A percentile compares a stretch with the other conserved stretches of the same genome.
Conservation (phyloP, 2,888 invertebrate genomes). For the Anoplius nigerrimus region DNA sequence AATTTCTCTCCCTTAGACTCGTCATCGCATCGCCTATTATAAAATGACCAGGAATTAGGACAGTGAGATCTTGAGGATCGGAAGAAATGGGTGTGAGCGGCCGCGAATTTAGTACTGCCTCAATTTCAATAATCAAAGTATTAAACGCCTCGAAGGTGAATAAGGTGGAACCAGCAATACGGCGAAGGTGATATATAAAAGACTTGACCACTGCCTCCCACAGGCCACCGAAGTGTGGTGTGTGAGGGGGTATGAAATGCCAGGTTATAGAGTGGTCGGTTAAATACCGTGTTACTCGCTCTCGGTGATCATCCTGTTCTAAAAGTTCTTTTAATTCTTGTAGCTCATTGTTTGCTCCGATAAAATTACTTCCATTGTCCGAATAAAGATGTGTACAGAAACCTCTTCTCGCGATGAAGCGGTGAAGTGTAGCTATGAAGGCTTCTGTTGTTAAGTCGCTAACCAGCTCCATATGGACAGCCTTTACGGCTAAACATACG, state of each 20-base stretch:
- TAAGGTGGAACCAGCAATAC: not conserved
- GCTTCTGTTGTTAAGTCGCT: constrained; percentile 13
- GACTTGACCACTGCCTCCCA: not conserved
- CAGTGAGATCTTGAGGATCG: constrained; percentile 38
- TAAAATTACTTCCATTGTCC: constrained; percentile 21
- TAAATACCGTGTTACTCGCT: too few relatives aligned
- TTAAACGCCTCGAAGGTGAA: constrained; percentile 45
- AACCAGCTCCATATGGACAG: constrained; percentile 17
- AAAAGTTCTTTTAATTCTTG: not conserved
- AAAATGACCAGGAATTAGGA: constrained; percentile 39
- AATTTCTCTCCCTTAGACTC: constrained; percentile 26
- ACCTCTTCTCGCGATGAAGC: constrained; percentile 5
- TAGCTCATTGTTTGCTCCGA: too few relatives aligned
- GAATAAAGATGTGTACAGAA: not conserved
- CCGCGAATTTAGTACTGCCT: constrained; percentile 41
- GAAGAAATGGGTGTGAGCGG: constrained; percentile 37
- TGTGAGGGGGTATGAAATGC: constrained; percentile 20
- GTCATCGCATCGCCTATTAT: constrained; percentile 39
- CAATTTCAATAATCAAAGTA: constrained; percentile 35
- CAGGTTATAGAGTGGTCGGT: constrained; percentile 12
- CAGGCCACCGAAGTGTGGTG: not conserved
- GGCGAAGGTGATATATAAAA: not conserved
- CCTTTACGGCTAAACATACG: constrained; percentile 12
- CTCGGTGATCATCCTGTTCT: too few relatives aligned
- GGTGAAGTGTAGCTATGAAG: constrained; percentile 3